Base-by-base conservation (phyloP, 2,113 vertebrate species). In the Zingel zingel region DNA sequence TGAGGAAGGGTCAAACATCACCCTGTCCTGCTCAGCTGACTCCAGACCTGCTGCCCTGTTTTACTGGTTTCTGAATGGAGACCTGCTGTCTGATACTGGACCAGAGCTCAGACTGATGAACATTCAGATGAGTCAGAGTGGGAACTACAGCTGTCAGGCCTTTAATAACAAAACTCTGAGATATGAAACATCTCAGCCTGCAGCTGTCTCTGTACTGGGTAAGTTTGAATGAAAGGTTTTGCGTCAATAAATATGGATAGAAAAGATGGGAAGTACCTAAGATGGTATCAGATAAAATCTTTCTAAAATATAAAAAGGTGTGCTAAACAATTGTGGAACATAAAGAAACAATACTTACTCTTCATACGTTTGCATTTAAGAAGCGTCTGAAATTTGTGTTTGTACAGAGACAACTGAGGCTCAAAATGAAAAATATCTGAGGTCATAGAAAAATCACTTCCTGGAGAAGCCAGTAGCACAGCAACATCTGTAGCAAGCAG, bases 131-230 rank as follows among this genome's bases (percentile, higher is more conserved):
- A 82, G 0, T 75, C 77, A 91, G 14, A 88, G 56, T 61, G 91
- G 91, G 19, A 76, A 19, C 63, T 91, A 93, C 81, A 90, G 77
- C 77, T 93, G 92, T 76, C 63, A 39, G 53, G 87, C 84, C 16
- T 64, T 81, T 58, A 93, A 92, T 66, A 74, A 1, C n/a, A 75
- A 21, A 84, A 93, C 62, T 4, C 33, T 73, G 61, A 85, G 57
- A 67, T 66, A 77, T 67, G n/a, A 80, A 18, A 62, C 53, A 5
- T 92, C 89, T 73, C 43, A 70, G 25, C 59, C 47, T 0, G 15
- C 50, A 57, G 15, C n/a, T 43, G 19, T 93, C 3, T 81, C 48
- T 82, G 83, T 93, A 15, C 2, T 79, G 50, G n/a, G 88, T 93
- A 79, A 81, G 83, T 85, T 36, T 11, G 3, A 65, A 13, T 54